These are phyloP conservation scores for Halcyon chelicuti DNA, from an alignment of 2,797 vertebrate genomes.

Conservation along the genomic window DNA sequence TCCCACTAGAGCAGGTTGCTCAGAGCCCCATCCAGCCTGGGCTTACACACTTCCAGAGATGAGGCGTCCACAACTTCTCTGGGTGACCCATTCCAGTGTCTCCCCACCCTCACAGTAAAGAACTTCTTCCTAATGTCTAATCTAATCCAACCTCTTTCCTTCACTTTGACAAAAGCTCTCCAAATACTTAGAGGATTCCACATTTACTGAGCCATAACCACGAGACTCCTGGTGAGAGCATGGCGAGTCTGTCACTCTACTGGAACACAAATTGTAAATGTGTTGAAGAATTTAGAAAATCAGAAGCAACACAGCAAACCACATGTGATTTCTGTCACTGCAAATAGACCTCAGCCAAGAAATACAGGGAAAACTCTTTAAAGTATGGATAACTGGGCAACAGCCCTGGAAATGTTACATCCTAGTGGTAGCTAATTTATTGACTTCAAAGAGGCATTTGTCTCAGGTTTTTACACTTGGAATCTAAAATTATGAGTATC, in stretches of 20 bases:
- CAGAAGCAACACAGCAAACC: neutral
- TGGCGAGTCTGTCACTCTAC: neutral
- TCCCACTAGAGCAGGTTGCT: too few relatives aligned
- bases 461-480: neutral
- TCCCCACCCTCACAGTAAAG: too few relatives aligned
- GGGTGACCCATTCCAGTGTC: too few relatives aligned
- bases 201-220: neutral
- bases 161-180: neutral
- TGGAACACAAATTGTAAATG: neutral
- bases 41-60: too few relatives aligned
- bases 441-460: conserved; percentile 10
- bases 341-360: neutral
- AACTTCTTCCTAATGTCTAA: too few relatives aligned
- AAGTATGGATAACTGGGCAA: neutral
- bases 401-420: neutral
- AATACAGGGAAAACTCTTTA: neutral
- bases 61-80: too few relatives aligned
- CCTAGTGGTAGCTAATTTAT: neutral
- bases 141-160: neutral
- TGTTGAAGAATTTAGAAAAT: neutral
- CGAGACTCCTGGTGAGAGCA: neutral
- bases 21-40: too few relatives aligned
- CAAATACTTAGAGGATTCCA: neutral
- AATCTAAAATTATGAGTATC: neutral
- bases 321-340: neutral